Evolutionary conservation across 2,888 invertebrate genomes (phyloP).

Genomic region (Harmothoe impar): DNA sequence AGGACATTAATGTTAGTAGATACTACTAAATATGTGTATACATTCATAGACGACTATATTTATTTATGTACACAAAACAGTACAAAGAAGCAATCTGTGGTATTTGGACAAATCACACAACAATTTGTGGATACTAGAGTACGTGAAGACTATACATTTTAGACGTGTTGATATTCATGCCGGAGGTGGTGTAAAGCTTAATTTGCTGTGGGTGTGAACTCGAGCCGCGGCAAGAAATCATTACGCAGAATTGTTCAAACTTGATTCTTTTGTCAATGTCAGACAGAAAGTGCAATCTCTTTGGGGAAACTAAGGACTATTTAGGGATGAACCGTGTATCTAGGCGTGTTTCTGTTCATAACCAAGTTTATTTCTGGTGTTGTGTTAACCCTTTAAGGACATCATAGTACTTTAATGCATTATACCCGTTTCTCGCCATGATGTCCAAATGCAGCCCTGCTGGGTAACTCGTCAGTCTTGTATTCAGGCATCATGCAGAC

Average conservation of each 20-base stretch:
- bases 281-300: constrained; percentile 28
- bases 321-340: neutral
- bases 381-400: no score
- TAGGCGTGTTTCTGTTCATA: neutral
- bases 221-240: neutral
- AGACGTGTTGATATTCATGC: neutral
- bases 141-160: neutral
- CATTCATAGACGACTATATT: constrained; percentile 45
- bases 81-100: constrained; percentile 49
- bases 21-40: neutral
- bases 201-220: neutral
- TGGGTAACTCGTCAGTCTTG: no score
- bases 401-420: no score
- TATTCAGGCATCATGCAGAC: no score
- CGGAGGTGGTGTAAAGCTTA: constrained; percentile 7
- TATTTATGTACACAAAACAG: constrained; percentile 53
- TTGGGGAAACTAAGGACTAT: neutral
- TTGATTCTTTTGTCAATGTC: neutral
- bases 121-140: neutral
- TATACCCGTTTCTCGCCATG: no score
- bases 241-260: constrained; percentile 3
- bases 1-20: neutral
- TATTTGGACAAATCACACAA: constrained; percentile 57
- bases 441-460: no score
- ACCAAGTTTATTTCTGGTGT: neutral